Percentiles rank a stretch among this genome's conserved stretches.
These are phyloP conservation scores for Sebastes vulpes DNA, from an alignment of 2,797 vertebrate species.

Conservation along the genomic window DNA sequence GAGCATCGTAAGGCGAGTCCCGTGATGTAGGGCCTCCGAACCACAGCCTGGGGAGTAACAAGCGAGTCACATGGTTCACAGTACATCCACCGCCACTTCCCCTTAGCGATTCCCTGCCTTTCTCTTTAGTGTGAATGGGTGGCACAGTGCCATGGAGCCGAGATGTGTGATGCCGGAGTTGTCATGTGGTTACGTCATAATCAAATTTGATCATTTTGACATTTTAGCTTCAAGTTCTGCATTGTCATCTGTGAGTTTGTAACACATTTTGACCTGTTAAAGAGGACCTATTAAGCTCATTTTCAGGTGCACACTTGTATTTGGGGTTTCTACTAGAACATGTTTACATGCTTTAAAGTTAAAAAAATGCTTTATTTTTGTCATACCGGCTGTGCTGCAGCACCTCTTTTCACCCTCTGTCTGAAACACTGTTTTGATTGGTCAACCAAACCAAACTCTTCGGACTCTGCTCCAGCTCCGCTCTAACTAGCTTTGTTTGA, in stretches of 20 bases:
- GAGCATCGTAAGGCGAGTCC: slow-evolving; percentile 53
- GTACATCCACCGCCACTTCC: slow-evolving; percentile 38
- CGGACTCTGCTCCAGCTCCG: no score
- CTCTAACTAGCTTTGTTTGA: no score
- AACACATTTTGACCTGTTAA: not conserved
- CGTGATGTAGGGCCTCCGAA: slow-evolving; percentile 63
- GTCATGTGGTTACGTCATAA: slow-evolving; percentile 18
- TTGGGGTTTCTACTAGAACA: no score
- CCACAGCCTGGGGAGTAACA: slow-evolving; percentile 59
- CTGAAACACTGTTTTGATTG: no score
- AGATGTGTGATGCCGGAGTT: slow-evolving; percentile 5
- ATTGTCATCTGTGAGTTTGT: not conserved
- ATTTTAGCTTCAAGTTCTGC: slow-evolving; percentile 5
- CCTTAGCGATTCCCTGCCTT: slow-evolving; percentile 5
- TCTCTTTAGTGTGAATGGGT: slow-evolving; percentile 16
- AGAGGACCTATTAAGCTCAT: no score
- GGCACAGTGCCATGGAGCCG: slow-evolving; percentile 5
- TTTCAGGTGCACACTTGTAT: no score
- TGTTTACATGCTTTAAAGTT: no score
- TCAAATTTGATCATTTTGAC: not conserved
- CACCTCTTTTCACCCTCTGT: no score
- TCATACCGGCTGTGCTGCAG: no score
- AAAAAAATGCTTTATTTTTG: no score
- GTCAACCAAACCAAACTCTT: no score
- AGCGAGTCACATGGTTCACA: slow-evolving; percentile 44